Evolutionary conservation across 2,888 invertebrate genomes (phyloP).

Genomic region (Teleogryllus oceanicus): DNA sequence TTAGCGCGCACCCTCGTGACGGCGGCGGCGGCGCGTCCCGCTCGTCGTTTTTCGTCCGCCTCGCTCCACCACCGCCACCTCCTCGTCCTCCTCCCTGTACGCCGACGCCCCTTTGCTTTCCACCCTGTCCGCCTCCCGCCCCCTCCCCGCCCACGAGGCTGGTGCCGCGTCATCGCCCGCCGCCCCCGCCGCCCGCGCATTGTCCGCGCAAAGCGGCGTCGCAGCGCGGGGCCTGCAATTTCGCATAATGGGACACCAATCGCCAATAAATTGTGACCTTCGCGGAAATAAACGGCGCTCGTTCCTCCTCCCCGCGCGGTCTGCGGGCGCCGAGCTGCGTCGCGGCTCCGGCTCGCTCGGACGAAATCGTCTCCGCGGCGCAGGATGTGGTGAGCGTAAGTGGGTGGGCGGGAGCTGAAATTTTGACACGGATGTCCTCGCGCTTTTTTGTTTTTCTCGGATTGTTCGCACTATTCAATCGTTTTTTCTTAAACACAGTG

Average conservation of each 20-base stretch:
- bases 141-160: not conserved
- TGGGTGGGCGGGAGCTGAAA: no score
- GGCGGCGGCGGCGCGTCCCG: not conserved
- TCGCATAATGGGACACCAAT: constrained; percentile 18
- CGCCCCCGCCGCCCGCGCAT: not conserved
- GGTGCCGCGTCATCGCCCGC: not conserved
- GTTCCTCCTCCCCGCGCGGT: not conserved
- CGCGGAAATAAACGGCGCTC: not conserved
- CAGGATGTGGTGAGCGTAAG: no score
- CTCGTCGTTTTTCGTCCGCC: not conserved
- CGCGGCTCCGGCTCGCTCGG: not conserved
- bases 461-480: no score
- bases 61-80: not conserved
- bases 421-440: no score
- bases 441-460: no score
- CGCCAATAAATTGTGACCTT: constrained; percentile 18
- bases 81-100: not conserved
- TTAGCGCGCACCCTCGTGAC: not conserved
- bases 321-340: not conserved
- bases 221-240: not conserved
- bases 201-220: constrained; percentile 6
- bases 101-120: not conserved
- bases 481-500: no score
- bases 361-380: no score
- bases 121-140: not conserved